Conservation (phyloP, 2,113 vertebrate species). For the Heteronetta atricapilla region DNA sequence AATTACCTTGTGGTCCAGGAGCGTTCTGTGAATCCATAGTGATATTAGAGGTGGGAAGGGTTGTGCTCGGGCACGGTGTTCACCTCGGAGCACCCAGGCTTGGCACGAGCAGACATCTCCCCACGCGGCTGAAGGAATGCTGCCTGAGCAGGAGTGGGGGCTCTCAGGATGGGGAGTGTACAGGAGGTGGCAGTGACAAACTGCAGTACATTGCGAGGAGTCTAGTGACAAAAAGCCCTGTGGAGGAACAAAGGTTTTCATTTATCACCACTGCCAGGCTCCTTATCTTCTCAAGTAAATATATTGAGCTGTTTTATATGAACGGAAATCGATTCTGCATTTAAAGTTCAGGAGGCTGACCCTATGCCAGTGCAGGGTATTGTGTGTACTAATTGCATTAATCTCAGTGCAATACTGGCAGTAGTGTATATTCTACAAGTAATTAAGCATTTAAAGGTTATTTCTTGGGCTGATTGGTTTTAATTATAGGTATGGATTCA, state of each 20-base stretch:
- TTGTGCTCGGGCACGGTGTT: background rate
- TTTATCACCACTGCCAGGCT: background rate
- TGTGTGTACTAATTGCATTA: background rate
- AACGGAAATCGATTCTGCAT: background rate
- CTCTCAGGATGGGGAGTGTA: background rate
- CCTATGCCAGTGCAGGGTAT: background rate
- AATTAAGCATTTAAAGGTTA: slow-evolving; percentile 7
- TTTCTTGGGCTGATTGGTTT: background rate
- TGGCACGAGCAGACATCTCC: background rate
- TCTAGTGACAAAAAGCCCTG: background rate
- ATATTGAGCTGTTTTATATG: background rate
- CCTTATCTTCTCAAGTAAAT: background rate
- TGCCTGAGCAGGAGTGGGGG: no score
- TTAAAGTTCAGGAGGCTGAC: background rate
- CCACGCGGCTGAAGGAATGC: no score
- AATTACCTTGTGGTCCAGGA: background rate
- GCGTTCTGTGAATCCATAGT: background rate
- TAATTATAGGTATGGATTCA: background rate
- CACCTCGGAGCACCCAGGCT: background rate
- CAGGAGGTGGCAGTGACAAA: background rate
- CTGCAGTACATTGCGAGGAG: background rate
- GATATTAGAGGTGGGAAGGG: background rate
- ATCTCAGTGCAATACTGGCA: background rate
- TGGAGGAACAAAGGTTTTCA: background rate
- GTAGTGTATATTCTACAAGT: background rate